Conservation (phyloP, 2,888 invertebrate species). For the Caenorhabditis sp. region DNA sequence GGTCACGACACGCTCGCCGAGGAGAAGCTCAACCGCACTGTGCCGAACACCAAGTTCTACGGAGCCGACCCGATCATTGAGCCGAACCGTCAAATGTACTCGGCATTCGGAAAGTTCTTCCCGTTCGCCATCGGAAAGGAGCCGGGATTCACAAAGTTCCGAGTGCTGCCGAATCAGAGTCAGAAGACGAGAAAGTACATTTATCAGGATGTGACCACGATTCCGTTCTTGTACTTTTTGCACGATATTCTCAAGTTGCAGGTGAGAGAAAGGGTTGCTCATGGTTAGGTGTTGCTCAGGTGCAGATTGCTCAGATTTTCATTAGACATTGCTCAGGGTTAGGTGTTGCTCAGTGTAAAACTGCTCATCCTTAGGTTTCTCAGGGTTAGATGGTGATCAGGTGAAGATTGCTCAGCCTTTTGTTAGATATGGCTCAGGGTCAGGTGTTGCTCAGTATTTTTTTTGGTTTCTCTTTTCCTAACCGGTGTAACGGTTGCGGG, state of each 20-base stretch:
- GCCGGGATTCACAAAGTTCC: conserved; percentile 35
- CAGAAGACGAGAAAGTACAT: conserved; percentile 33
- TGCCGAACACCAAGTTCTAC: conserved; percentile 47
- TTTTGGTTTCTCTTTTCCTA: no score
- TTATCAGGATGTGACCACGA: conserved; percentile 37
- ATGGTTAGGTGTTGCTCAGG: no score
- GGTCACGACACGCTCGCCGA: conserved; percentile 38
- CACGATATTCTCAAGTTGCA: conserved; percentile 26
- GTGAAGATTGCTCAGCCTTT: no score
- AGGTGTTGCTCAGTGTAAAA: no score
- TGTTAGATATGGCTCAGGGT: no score
- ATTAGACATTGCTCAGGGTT: no score
- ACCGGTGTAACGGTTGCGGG: no score
- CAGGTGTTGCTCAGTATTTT: no score
- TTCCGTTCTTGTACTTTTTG: conserved; percentile 41
- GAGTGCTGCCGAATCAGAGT: conserved; percentile 45
- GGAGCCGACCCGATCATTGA: conserved; percentile 66
- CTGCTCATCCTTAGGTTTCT: no score
- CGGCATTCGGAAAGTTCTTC: conserved; percentile 53
- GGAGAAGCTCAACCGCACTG: conserved; percentile 26
- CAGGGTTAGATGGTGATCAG: no score
- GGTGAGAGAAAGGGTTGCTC: neutral
- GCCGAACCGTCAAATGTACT: conserved; percentile 49
- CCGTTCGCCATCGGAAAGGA: conserved; percentile 56
- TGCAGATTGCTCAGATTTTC: no score